phyloP scores from a whole-genome alignment of 2,888 invertebrate species.

The Apodemia mormo region DNA sequence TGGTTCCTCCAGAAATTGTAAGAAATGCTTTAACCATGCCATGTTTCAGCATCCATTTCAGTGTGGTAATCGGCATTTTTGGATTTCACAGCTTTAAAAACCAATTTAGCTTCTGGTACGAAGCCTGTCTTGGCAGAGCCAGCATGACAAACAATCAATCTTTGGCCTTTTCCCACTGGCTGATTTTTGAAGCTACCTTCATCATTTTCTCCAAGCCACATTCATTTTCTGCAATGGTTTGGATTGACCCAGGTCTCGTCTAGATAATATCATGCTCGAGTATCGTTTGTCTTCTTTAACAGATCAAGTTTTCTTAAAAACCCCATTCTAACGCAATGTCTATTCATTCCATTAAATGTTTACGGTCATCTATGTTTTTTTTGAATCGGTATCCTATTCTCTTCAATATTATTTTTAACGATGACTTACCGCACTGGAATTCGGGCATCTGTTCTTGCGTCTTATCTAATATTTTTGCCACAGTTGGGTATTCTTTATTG shows the following conservation, averaged over 20 bases:
- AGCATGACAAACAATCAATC: slow-evolving; percentile 26
- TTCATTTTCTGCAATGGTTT: slow-evolving; percentile 22
- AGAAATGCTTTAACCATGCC: slow-evolving; percentile 28
- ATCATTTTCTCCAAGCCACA: slow-evolving; percentile 27
- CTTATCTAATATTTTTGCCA: background rate
- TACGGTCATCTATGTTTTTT: slow-evolving; percentile 1
- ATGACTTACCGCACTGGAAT: background rate
- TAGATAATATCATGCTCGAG: background rate
- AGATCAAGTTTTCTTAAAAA: background rate
- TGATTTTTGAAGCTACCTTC: slow-evolving; percentile 26
- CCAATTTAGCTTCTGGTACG: slow-evolving; percentile 25
- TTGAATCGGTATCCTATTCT: slow-evolving; percentile 1
- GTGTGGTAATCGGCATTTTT: slow-evolving; percentile 29
- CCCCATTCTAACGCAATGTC: background rate
- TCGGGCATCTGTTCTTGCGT: slow-evolving; percentile 1
- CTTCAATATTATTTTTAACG: background rate
- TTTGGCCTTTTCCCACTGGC: slow-evolving; percentile 26
- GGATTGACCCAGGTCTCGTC: slow-evolving; percentile 8
- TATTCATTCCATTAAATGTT: background rate
- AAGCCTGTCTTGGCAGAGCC: slow-evolving; percentile 28
- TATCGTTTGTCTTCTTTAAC: background rate
- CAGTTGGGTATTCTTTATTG: background rate
- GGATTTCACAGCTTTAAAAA: slow-evolving; percentile 26
- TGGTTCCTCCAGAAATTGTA: slow-evolving; percentile 24
- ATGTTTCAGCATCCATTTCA: slow-evolving; percentile 29